phyloP scores from a whole-genome alignment of 2,797 vertebrate species.

The Peromyscus nudipes region DNA sequence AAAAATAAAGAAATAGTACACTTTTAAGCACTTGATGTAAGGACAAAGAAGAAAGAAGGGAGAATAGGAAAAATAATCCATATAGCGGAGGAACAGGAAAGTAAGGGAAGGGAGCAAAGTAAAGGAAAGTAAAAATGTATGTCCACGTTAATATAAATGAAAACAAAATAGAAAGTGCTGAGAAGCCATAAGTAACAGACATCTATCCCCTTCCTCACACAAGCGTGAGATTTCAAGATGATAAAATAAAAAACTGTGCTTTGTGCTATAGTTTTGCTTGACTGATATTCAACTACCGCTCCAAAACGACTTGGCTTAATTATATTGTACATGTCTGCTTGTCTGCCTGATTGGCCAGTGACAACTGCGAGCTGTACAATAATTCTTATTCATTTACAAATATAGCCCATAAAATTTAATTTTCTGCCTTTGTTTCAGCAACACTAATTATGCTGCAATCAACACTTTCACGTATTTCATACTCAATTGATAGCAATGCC shows the following conservation, averaged over 20 bases:
- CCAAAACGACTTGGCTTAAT: conserved; percentile 56
- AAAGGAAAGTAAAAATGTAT: neutral
- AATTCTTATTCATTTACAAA: conserved; percentile 60
- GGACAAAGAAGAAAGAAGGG: conserved; percentile 25
- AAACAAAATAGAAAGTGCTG: neutral
- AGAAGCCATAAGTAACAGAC: neutral
- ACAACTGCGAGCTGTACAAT: conserved; percentile 58
- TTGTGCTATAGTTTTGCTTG: conserved; percentile 46
- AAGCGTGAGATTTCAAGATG: neutral
- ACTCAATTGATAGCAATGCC: conserved; percentile 52
- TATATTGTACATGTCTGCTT: neutral
- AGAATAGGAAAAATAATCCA: neutral
- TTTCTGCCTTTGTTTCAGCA: conserved; percentile 71
- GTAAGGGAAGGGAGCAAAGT: neutral
- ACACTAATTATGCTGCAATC: conserved; percentile 63
- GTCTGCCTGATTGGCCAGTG: conserved; percentile 53
- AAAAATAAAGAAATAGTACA: neutral
- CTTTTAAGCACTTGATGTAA: conserved; percentile 7
- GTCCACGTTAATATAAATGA: neutral
- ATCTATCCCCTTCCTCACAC: neutral
- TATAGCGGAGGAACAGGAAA: neutral
- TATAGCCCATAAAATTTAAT: conserved; percentile 44
- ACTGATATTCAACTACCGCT: conserved; percentile 37
- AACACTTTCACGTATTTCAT: conserved; percentile 53
- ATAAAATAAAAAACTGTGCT: neutral